phyloP scores from a whole-genome alignment of 2,797 vertebrate species.

The Mus minutoides region DNA sequence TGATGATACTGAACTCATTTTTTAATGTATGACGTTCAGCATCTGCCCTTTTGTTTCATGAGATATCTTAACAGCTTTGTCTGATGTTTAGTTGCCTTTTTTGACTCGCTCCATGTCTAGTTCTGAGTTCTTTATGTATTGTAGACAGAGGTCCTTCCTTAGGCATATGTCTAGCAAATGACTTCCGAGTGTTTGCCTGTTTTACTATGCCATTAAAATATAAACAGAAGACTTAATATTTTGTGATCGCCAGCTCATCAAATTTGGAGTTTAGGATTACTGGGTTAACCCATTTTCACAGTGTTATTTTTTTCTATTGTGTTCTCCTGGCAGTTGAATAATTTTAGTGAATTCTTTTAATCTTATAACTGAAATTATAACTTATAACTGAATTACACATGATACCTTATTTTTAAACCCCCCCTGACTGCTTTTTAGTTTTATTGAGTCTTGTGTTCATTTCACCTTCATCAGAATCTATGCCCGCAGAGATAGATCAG shows the following conservation, averaged over 20 bases:
- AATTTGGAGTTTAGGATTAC: neutral
- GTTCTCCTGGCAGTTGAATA: neutral
- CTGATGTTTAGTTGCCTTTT: neutral
- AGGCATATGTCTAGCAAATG: neutral
- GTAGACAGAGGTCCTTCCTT: neutral
- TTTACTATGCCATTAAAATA: neutral
- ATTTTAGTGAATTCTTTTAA: neutral
- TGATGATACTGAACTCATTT: neutral
- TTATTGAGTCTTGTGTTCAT: neutral
- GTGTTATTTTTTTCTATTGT: neutral
- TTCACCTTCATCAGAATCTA: neutral
- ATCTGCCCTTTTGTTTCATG: neutral
- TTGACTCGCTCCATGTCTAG: neutral
- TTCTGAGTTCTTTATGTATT: neutral
- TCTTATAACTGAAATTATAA: neutral
- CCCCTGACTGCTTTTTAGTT: neutral
- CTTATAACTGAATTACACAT: no score
- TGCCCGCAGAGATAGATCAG: neutral
- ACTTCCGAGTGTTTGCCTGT: neutral
- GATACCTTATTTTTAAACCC: neutral
- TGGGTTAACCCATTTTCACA: neutral
- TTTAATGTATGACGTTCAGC: neutral
- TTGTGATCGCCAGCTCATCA: neutral
- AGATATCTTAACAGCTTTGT: neutral
- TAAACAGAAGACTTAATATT: constrained; percentile 9